Conservation (phyloP, 2,113 vertebrate genomes). For the Dasyornis broadbenti region DNA sequence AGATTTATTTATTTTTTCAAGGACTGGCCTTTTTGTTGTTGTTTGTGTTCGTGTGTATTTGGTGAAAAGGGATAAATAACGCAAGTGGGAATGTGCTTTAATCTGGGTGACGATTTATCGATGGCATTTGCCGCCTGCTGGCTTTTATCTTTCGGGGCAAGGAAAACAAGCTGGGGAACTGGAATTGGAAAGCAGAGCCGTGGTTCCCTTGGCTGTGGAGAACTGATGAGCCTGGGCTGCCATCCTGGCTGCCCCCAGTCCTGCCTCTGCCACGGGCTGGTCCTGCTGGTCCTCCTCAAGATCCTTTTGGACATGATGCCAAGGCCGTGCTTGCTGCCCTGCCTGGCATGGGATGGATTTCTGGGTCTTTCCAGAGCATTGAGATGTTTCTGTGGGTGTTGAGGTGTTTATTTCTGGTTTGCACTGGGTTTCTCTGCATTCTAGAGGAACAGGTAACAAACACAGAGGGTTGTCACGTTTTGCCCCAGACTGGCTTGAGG, state of each 20-base stretch:
- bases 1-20: slow-evolving; percentile 64
- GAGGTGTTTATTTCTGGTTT: background rate
- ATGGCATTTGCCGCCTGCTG: background rate
- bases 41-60: background rate
- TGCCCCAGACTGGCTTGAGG: fast-evolving
- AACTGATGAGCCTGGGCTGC: background rate
- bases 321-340: background rate
- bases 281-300: background rate
- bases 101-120: slow-evolving; percentile 39
- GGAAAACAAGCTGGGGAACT: background rate
- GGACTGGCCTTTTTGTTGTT: slow-evolving; percentile 45
- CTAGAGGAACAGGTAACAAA: background rate
- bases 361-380: background rate
- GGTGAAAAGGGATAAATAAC: background rate
- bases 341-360: background rate
- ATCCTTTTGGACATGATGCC: background rate
- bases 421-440: background rate
- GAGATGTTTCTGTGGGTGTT: background rate
- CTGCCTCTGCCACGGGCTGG: background rate
- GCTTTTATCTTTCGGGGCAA: slow-evolving; percentile 55
- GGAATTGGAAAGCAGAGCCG: slow-evolving; percentile 15
- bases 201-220: background rate
- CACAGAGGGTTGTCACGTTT: fast-evolving
- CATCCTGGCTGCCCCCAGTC: background rate
- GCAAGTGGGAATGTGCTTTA: background rate